Percentiles rank a stretch among this genome's conserved stretches.
These are phyloP conservation scores for Euclidia mi DNA, from an alignment of 2,888 invertebrate species.

Conservation along the genomic window DNA sequence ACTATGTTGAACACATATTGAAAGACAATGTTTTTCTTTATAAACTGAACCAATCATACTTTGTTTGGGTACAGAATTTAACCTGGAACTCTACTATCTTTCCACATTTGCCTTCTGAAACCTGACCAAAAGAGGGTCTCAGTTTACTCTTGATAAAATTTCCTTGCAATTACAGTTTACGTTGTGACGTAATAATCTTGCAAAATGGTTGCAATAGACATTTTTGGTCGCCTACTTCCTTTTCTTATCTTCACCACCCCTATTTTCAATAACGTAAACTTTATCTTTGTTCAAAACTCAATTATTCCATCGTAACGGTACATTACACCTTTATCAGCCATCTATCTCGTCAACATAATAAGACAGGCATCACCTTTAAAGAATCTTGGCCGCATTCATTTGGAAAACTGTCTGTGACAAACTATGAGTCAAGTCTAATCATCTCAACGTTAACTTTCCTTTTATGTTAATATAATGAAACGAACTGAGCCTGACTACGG, in stretches of 20 bases:
- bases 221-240: not conserved
- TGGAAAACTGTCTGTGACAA: conserved; percentile 43
- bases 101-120: no score
- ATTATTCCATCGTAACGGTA: conserved; percentile 7
- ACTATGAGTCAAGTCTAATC: conserved; percentile 55
- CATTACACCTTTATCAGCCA: conserved; percentile 8
- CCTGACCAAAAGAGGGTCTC: no score
- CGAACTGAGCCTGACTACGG: conserved; percentile 48
- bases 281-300: conserved; percentile 12
- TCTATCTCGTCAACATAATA: conserved; percentile 20
- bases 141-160: no score
- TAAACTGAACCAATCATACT: no score
- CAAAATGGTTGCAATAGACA: not conserved
- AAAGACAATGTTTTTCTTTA: no score
- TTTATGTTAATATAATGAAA: conserved; percentile 74
- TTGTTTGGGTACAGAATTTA: no score
- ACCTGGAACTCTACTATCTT: no score
- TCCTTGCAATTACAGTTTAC: no score
- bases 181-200: no score
- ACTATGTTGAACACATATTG: no score
- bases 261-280: not conserved
- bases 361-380: conserved; percentile 29
- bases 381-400: conserved; percentile 39
- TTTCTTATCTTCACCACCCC: not conserved
- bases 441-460: conserved; percentile 69